phyloP scores from a whole-genome alignment of 2,888 invertebrate species.

The Sylvicola cinctus region DNA sequence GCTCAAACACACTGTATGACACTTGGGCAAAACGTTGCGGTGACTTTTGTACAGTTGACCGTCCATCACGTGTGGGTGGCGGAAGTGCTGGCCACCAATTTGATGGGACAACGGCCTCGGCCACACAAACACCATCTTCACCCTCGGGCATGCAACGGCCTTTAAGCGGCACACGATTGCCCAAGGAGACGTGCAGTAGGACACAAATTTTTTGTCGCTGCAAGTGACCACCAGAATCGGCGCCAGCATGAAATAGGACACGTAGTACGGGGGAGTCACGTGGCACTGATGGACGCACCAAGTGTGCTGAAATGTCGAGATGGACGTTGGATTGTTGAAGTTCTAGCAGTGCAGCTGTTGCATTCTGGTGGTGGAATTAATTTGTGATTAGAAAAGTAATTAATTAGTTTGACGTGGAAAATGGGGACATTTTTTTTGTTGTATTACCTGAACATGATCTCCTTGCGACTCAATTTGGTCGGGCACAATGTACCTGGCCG shows the following conservation, averaged over 20 bases:
- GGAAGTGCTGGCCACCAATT: slow-evolving; percentile 76
- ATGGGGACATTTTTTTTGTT: background rate
- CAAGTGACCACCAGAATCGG: slow-evolving; percentile 59
- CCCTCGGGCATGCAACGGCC: slow-evolving; percentile 88
- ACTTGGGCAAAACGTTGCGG: slow-evolving; percentile 60
- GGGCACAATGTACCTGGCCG: slow-evolving; percentile 68
- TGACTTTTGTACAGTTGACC: slow-evolving; percentile 31
- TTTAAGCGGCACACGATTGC: slow-evolving; percentile 41
- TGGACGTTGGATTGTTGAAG: slow-evolving; percentile 49
- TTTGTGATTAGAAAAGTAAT: background rate
- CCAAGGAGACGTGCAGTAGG: slow-evolving; percentile 50
- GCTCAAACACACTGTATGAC: slow-evolving; percentile 76
- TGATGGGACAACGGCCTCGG: slow-evolving; percentile 69
- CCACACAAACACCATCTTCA: slow-evolving; percentile 81
- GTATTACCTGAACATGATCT: slow-evolving; percentile 15
- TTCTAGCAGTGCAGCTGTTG: slow-evolving; percentile 34
- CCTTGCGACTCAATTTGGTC: slow-evolving; percentile 47
- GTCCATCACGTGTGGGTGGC: slow-evolving; percentile 37
- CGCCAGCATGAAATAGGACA: slow-evolving; percentile 81
- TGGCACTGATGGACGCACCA: slow-evolving; percentile 70
- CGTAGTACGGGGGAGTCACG: slow-evolving; percentile 80
- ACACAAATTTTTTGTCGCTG: slow-evolving; percentile 65
- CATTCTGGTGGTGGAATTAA: slow-evolving; percentile 22
- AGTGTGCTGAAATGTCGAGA: slow-evolving; percentile 81
- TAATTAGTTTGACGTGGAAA: background rate